Evolutionary conservation across 1,140 invertebrate species (phyloP).

Genomic region (Macrosteles quadrilineatus): DNA sequence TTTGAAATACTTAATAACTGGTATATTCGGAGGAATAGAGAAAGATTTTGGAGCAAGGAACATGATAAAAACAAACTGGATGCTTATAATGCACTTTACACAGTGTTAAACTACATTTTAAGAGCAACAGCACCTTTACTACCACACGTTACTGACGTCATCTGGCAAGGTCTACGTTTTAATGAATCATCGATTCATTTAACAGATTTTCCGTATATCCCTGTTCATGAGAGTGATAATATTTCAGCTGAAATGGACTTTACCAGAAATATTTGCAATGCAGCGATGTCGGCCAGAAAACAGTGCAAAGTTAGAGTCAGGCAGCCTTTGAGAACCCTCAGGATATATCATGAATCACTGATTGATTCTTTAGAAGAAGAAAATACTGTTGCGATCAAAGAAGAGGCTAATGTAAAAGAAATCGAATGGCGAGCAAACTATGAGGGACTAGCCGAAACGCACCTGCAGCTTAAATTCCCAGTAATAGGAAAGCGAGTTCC

Average conservation of each 20-base stretch:
- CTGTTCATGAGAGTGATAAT: background rate
- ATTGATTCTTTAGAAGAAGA: background rate
- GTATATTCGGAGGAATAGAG: conserved; percentile 95
- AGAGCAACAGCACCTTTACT: background rate
- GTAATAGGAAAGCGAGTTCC: background rate
- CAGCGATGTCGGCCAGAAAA: background rate
- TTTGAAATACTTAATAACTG: conserved; percentile 97
- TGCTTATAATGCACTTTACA: background rate
- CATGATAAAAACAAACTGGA: background rate
- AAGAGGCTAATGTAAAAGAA: background rate
- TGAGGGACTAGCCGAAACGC: background rate
- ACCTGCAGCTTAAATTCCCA: background rate
- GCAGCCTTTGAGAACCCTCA: background rate
- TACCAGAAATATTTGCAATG: background rate
- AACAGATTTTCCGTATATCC: background rate
- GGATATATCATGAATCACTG: background rate
- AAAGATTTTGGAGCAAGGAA: conserved; percentile 59
- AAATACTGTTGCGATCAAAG: background rate
- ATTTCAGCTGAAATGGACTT: conserved; percentile 15
- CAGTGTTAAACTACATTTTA: background rate
- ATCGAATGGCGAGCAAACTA: background rate
- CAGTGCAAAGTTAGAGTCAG: background rate
- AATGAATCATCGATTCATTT: background rate
- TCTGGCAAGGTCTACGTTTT: background rate
- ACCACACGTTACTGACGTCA: background rate